phyloP scores from a whole-genome alignment of 37 sponge, comb jelly and placozoan species.

The Mnemiopsis leidyi region DNA sequence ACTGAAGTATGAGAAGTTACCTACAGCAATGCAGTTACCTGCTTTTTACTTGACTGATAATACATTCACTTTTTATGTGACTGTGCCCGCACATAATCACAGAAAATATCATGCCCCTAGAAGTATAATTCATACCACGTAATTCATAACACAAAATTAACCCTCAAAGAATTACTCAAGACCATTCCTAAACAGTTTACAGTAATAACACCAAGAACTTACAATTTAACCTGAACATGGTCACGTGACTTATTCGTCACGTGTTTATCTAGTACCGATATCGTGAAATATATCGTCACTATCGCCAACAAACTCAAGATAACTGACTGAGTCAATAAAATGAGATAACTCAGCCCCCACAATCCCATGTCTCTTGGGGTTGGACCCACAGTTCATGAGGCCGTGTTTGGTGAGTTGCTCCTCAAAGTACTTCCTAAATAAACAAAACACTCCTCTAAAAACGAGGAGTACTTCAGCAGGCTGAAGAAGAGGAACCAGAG shows the following conservation, averaged over 20 bases:
- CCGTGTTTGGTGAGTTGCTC: constrained; percentile 48
- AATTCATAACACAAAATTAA: not conserved
- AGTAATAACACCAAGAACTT: too few species aligned
- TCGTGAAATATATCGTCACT: constrained; percentile 47
- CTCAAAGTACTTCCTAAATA: constrained; percentile 66
- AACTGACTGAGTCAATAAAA: constrained; percentile 16
- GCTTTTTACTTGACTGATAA: too few species aligned
- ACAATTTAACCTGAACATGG: not conserved
- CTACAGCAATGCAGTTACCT: too few species aligned
- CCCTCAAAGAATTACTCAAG: not conserved
- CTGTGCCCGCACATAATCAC: not conserved
- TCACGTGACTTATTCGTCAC: too few species aligned
- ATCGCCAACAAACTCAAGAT: constrained; percentile 9
- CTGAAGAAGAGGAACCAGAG: constrained; percentile 79
- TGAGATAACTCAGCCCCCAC: constrained; percentile 32
- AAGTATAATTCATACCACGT: not conserved
- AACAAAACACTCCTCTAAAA: constrained; percentile 46
- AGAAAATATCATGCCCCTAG: not conserved
- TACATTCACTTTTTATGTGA: too few species aligned
- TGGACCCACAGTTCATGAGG: constrained; percentile 40
- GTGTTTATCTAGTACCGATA: constrained; percentile 11
- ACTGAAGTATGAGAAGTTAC: too few species aligned
- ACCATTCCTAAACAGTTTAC: not conserved
- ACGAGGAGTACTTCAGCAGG: constrained; percentile 72
- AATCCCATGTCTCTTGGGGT: constrained; percentile 57